Evolutionary conservation across 1,140 invertebrate genomes (phyloP).

Genomic region (Antheraea pernyi): DNA sequence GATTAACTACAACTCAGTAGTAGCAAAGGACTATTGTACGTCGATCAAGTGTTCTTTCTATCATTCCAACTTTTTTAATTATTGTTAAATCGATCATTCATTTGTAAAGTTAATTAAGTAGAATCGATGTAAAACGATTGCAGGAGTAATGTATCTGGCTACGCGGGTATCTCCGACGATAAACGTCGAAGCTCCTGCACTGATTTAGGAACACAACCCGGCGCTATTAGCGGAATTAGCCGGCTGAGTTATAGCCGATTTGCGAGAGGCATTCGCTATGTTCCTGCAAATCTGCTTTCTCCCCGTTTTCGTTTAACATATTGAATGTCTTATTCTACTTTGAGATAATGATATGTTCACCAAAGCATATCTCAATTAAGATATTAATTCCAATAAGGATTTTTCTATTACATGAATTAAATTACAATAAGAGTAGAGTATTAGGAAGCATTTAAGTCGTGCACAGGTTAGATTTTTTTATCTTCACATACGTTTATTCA

Average conservation of each 20-base stretch:
- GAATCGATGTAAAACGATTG: neutral
- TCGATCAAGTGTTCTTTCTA: no score
- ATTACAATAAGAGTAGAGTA: no score
- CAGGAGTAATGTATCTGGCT: neutral
- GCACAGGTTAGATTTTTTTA: no score
- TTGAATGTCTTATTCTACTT: neutral
- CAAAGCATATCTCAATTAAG: neutral
- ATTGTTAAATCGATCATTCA: neutral
- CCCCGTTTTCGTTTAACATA: neutral
- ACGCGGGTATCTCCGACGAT: neutral
- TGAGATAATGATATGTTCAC: neutral
- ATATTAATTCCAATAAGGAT: no score
- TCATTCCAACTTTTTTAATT: no score
- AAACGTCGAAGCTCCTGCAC: neutral
- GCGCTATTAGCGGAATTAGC: slow-evolving; percentile 11
- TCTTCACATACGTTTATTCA: no score
- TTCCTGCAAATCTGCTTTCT: neutral
- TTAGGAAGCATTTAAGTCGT: no score
- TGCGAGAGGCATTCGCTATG: neutral
- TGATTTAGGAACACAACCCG: neutral
- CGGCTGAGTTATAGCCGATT: slow-evolving; percentile 6
- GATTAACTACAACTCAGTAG: no score
- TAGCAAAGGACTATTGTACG: no score
- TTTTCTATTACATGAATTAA: no score
- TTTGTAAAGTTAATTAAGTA: neutral